Evolutionary conservation across 2,797 vertebrate species (phyloP).

Genomic region (Gymnoscopelus microlampas): DNA sequence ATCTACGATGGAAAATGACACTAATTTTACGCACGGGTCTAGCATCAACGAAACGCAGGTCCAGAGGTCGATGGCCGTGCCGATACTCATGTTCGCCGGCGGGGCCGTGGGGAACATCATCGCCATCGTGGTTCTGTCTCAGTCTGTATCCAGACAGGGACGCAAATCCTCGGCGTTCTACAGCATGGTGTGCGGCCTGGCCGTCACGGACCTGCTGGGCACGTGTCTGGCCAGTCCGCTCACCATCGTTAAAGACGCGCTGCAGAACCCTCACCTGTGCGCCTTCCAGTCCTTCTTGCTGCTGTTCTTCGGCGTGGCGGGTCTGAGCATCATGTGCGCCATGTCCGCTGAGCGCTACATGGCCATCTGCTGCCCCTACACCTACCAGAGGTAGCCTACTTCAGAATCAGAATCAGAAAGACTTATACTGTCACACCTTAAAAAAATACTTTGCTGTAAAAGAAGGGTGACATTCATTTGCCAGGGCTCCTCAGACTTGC

Average conservation of each 20-base stretch:
- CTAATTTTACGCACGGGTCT: conserved; percentile 59
- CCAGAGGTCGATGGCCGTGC: conserved; percentile 24
- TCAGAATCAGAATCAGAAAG: too few species aligned
- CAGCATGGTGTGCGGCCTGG: conserved; percentile 92
- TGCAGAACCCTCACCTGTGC: conserved; percentile 80
- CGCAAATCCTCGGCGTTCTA: conserved; percentile 95
- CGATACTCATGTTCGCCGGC: conserved; percentile 90
- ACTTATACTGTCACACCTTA: too few species aligned
- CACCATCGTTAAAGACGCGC: conserved; percentile 89
- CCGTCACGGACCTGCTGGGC: conserved; percentile 94
- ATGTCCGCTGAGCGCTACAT: conserved; percentile 97
- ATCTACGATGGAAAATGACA: conserved; percentile 38
- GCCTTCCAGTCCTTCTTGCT: conserved; percentile 93
- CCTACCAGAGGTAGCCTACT: conserved; percentile 82
- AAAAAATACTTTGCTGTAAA: too few species aligned
- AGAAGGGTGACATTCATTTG: too few species aligned
- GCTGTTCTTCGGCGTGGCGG: conserved; percentile 92
- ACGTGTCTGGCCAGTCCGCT: conserved; percentile 93
- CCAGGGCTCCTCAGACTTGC: too few species aligned
- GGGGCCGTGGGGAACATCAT: conserved; percentile 93
- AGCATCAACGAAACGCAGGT: conserved; percentile 19
- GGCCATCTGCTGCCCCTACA: conserved; percentile 97
- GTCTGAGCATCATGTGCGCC: conserved; percentile 95
- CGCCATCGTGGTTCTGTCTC: conserved; percentile 91
- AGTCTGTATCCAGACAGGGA: conserved; percentile 85